Conservation (phyloP, 2,797 vertebrate species). For the Mormyrus hasselquistii region DNA sequence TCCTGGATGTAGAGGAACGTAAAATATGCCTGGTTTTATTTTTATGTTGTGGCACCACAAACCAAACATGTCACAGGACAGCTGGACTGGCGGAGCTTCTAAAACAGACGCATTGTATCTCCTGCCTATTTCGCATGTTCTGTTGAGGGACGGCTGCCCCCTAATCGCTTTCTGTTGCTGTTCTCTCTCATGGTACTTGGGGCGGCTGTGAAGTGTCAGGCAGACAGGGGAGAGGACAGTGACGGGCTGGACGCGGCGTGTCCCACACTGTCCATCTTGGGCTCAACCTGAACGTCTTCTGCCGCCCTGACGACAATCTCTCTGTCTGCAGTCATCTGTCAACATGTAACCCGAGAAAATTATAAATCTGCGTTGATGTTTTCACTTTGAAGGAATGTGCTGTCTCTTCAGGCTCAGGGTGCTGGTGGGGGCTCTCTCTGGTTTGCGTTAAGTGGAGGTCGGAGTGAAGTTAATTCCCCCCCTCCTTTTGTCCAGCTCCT, state of each 20-base stretch:
- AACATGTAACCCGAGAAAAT: conserved; percentile 14
- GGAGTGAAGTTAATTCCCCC: background rate
- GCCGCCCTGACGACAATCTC: background rate
- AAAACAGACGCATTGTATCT: background rate
- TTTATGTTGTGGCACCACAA: background rate
- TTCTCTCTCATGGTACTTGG: background rate
- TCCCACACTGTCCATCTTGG: background rate
- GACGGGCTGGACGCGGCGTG: background rate
- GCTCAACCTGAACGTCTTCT: background rate
- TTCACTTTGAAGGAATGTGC: background rate
- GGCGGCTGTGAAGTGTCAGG: background rate
- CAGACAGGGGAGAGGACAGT: background rate
- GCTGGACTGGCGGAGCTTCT: background rate
- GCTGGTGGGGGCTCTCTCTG: background rate
- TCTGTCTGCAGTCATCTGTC: conserved; percentile 9
- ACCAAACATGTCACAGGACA: background rate
- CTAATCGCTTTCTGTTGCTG: background rate
- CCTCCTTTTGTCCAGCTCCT: background rate
- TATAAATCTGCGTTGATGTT: conserved; percentile 6
- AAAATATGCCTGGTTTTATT: background rate
- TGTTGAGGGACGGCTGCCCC: background rate
- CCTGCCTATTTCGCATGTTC: background rate
- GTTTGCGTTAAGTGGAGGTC: conserved; percentile 15
- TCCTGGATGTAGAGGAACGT: background rate
- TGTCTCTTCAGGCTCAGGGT: background rate